Base-by-base conservation (phyloP, 2,797 vertebrate genomes). In the Synaphobranchus kaupii region DNA sequence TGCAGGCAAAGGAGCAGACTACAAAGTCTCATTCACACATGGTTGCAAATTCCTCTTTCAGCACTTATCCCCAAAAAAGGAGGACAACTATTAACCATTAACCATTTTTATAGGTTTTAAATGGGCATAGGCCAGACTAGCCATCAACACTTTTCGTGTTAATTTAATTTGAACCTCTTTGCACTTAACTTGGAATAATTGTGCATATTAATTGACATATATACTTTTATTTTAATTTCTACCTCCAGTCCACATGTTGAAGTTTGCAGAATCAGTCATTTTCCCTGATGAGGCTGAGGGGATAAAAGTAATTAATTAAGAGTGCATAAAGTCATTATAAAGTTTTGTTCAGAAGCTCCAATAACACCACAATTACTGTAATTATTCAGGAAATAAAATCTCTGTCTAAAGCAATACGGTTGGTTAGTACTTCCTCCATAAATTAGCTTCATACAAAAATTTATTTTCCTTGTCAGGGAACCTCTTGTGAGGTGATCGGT, bases 221-320 rank as follows among this genome's bases (percentile, higher is more conserved):
- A 83, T 28, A 4, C 12, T 2, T 25, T 20, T 12, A 10, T 83
- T 20, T n/a, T 28, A 50, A 10, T n/a, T 50, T 31, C 10, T 94
- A 96, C 96, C 95, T 73, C 90, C 91, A 85, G n/a, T 0, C 22
- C 92, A 95, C 95, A 95, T 95, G 82, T 95, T 93, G 90, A 96
- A 97, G 89, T 73, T 90, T 0, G 48, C 52, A 0, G 86, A 1
- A 0, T 88, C 87, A 5, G 0, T 7, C 71, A 86, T 13, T 85
- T 94, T 89, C 88, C 95, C 94, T 3, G 95, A 95, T 73, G 86
- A n/a, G 90, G 94, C 96, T 96, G 93, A 44, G 94, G 63, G 58
- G 87, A 71, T 63, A 82, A 90, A 90, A 60, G 58, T 60, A 39
- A 39, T 60, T 13, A 7, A 60, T 0, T 60, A 4, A 44, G 47